A percentile compares a stretch with the other conserved stretches of the same genome.
Evolutionary conservation across 2,888 invertebrate genomes (phyloP).

Genomic region (Balanococcus diminutus): DNA sequence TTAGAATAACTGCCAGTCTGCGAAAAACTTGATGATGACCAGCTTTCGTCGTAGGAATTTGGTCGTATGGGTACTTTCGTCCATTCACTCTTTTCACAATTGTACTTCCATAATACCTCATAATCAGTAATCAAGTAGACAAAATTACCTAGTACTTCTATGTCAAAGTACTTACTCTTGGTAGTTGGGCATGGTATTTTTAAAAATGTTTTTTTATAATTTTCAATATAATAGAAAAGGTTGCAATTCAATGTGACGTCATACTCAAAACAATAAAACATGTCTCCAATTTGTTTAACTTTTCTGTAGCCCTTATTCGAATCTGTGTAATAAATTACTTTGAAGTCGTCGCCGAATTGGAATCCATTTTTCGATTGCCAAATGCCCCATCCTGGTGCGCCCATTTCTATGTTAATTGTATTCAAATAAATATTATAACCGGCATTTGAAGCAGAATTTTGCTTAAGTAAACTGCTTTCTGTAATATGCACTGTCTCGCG

Average conservation of each 20-base stretch:
- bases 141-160: neutral
- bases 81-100: neutral
- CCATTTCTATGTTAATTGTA: neutral
- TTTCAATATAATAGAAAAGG: neutral
- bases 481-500: too few species aligned
- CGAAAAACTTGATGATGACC: neutral
- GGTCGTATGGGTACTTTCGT: neutral
- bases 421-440: neutral
- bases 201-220: neutral
- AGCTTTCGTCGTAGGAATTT: too few species aligned
- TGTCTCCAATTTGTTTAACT: neutral
- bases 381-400: neutral
- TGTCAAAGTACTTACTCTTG: neutral
- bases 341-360: neutral
- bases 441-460: too few species aligned
- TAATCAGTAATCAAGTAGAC: neutral
- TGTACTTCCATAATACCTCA: neutral
- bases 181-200: neutral
- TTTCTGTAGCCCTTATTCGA: neutral
- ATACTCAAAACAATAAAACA: neutral
- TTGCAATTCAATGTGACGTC: neutral
- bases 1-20: too few species aligned
- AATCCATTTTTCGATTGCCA: neutral
- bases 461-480: too few species aligned
- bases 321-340: neutral